Base-by-base conservation (phyloP, 2,888 invertebrate genomes). In the Polyommatus iphigenia region DNA sequence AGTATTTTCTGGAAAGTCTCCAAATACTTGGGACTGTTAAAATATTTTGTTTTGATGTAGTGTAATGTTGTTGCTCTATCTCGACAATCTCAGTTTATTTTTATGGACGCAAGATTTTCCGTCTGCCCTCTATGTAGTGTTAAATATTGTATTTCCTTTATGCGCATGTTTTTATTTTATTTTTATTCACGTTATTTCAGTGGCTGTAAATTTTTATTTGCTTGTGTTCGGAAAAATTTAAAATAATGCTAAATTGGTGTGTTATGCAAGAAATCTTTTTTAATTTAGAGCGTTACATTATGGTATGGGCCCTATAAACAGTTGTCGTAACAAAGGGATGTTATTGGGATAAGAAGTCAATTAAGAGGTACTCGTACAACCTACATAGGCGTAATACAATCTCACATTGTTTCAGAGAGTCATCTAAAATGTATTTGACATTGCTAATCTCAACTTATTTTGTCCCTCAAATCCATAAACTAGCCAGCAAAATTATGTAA, bases 31-130 rank as follows among this genome's bases (percentile, higher is more conserved):
- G 81, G 79, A 78, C 80, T 78, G 80, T 80, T 82, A 81, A 83
- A 83, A 82, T 78, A 82, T 79, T 79, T 80, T 79, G 80, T 82
- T 84, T 83, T 83, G 82, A 82, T 82, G 80, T 81, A 82, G 80
- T 78, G 80, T 82, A 79, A 80, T 80, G 79, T 78, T 81, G 75
- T 77, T 77, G 79, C 79, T 78, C 72, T 79, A 81, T 80, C 80
- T 80, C 73, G 57, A 50, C 79, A 79, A 82, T 80, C 79, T 79
- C 36, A 67, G 77, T 78, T 32, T 72, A 59, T 76, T 54, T 80
- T 80, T 81, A 54, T 79, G 79, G 79, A 80, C 79, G 80, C 77
- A 78, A 81, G 73, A 73, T 77, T 76, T 78, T 78, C 29, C 71
- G 46, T 54, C 15, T 18, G 32, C 50, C 71, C 77, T 62, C 46